Percentiles rank a stretch among this genome's conserved stretches.
Evolutionary conservation across 2,113 vertebrate species (phyloP).

Genomic region (Triplophysa rosa): DNA sequence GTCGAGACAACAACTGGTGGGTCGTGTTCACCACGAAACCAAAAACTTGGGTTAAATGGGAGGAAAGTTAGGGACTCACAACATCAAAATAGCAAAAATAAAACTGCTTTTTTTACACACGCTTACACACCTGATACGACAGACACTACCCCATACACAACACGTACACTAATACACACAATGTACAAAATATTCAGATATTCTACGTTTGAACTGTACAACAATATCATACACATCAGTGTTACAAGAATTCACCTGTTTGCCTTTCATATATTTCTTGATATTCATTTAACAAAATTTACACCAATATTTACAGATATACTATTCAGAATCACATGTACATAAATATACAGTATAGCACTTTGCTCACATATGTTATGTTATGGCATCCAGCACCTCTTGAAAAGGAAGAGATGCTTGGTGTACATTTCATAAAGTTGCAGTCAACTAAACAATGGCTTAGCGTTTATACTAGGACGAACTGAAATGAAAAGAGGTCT

Average conservation of each 20-base stretch:
- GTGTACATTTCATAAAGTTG: constrained; percentile 33
- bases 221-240: constrained; percentile 61
- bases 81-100: constrained; percentile 37
- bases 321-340: constrained; percentile 85
- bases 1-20: constrained; percentile 3
- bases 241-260: constrained; percentile 78
- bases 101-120: constrained; percentile 34
- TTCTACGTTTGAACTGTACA: constrained; percentile 64
- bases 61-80: constrained; percentile 21
- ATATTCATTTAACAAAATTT: constrained; percentile 84
- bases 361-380: constrained; percentile 69
- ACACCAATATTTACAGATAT: constrained; percentile 91
- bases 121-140: constrained; percentile 35
- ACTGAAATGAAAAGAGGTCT: constrained; percentile 60
- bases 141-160: constrained; percentile 52
- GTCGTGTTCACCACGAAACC: constrained; percentile 14
- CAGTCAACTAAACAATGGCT: constrained; percentile 43
- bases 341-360: constrained; percentile 61
- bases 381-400: constrained; percentile 67
- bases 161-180: constrained; percentile 56
- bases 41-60: constrained; percentile 21
- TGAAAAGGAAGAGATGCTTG: constrained; percentile 60
- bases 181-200: constrained; percentile 51
- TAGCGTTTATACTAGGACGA: constrained; percentile 17
- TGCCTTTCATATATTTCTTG: constrained; percentile 74